These are phyloP conservation scores for Harpalus rubripes DNA, from an alignment of 2,888 invertebrate species.

Conservation along the genomic window DNA sequence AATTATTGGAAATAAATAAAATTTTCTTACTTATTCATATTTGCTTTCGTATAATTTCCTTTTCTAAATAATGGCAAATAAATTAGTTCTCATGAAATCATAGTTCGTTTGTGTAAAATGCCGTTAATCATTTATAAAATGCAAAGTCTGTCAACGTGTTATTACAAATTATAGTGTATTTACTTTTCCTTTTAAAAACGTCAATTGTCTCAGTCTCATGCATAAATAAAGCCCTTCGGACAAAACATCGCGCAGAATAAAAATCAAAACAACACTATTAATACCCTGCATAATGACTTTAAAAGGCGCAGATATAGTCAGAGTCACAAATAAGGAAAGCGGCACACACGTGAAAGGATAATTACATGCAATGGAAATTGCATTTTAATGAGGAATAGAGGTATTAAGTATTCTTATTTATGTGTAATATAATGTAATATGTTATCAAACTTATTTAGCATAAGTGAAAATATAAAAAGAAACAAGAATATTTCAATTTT, in stretches of 20 bases:
- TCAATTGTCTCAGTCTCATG: constrained; percentile 48
- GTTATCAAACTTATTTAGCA: neutral
- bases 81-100: constrained; percentile 35
- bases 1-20: neutral
- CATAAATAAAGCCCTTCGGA: constrained; percentile 53
- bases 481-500: neutral
- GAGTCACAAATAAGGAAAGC: constrained; percentile 11
- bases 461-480: neutral
- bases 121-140: constrained; percentile 47
- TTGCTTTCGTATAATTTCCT: neutral
- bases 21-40: neutral
- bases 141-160: constrained; percentile 51
- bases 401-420: neutral
- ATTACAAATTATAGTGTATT: constrained; percentile 63
- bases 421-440: constrained; percentile 4
- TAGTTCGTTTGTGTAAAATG: constrained; percentile 37
- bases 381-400: constrained; percentile 67
- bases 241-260: constrained; percentile 39
- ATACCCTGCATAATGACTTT: constrained; percentile 55
- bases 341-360: constrained; percentile 41
- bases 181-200: constrained; percentile 59
- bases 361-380: constrained; percentile 68
- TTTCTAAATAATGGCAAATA: constrained; percentile 20
- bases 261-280: constrained; percentile 64
- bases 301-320: constrained; percentile 45